Percentiles rank a stretch among this genome's conserved stretches.
Evolutionary conservation across 2,113 vertebrate species (phyloP).

Genomic region (Dipodomys ordii): DNA sequence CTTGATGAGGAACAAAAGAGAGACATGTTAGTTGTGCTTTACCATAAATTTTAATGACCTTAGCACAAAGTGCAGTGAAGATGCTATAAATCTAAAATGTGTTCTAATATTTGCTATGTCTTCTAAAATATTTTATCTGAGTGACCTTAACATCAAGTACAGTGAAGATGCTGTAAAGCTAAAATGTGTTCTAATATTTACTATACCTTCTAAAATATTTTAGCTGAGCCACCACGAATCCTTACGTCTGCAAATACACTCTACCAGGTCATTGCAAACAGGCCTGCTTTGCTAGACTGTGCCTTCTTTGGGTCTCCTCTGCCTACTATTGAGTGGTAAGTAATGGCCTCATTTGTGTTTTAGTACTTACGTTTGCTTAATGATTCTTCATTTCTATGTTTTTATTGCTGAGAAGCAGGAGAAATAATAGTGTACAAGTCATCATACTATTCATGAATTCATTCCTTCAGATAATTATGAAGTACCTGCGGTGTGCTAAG

Average conservation of each 20-base stretch:
- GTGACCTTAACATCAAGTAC: not conserved
- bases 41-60: not conserved
- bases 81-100: not conserved
- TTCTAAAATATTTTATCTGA: conserved; percentile 89
- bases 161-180: not conserved
- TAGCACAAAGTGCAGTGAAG: not conserved
- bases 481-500: not conserved
- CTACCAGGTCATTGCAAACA: conserved; percentile 95
- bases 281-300: conserved; percentile 92
- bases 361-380: conserved; percentile 17
- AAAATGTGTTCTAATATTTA: conserved; percentile 48
- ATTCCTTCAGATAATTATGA: not conserved
- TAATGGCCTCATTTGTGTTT: not conserved
- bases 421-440: not conserved
- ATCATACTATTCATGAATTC: not conserved
- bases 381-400: not conserved
- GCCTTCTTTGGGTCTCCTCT: conserved; percentile 95
- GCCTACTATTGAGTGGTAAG: conserved; percentile 95
- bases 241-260: conserved; percentile 91
- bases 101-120: conserved; percentile 45
- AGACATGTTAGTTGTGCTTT: not conserved
- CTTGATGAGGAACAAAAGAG: not conserved
- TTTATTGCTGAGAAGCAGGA: not conserved
- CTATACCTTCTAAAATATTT: conserved; percentile 70
- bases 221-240: conserved; percentile 96